Evolutionary conservation across 2,113 vertebrate genomes (phyloP), one percentile per base, ranked within the genome.

Genomic region (Tragelaphus buxtoni): DNA sequence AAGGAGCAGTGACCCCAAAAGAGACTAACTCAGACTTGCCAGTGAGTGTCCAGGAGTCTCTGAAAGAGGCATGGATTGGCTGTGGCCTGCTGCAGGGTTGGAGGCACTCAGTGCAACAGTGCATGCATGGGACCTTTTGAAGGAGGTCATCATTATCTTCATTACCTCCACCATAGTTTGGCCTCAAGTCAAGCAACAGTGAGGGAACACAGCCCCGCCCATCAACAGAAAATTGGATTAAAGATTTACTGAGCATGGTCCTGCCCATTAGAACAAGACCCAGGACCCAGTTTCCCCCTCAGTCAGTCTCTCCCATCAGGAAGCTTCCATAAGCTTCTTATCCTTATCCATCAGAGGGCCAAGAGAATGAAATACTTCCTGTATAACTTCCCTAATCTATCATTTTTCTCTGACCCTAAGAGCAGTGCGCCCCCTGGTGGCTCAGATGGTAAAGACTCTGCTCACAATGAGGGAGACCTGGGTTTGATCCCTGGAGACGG

Each of bases 171-270:
- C 18, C 18, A 22, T 35, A 69, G 17, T 35, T 35, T 69, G 65
- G 18, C 65, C 65, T 39, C n/a, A 69, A 18, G n/a, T 69, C 65
- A 69, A 69, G 65, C 65, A 39, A 69, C 9, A 69, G 18, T 20
- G n/a, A 39, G 17, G n/a, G 65, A 69, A 39, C 18, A 69, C n/a
- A 69, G 9, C 18, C n/a, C n/a, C 0, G 0, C n/a, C n/a, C n/a
- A 69, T 22, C 65, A 35, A 69, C n/a, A 69, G 65, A 69, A 69
- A 69, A 69, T 69, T 11, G 65, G n/a, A 22, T 69, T 35, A 35
- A 69, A 69, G 63, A 35, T 69, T 69, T 22, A 39, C n/a, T 39
- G 65, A 69, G n/a, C 65, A 69, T 39, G 18, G 65, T n/a, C 2
- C 4, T 69, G 65, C n/a, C 65, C n/a, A 69, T 69, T 39, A 69